Evolutionary conservation across 2,888 invertebrate genomes (phyloP).

Genomic region (Pyrgus malvae): DNA sequence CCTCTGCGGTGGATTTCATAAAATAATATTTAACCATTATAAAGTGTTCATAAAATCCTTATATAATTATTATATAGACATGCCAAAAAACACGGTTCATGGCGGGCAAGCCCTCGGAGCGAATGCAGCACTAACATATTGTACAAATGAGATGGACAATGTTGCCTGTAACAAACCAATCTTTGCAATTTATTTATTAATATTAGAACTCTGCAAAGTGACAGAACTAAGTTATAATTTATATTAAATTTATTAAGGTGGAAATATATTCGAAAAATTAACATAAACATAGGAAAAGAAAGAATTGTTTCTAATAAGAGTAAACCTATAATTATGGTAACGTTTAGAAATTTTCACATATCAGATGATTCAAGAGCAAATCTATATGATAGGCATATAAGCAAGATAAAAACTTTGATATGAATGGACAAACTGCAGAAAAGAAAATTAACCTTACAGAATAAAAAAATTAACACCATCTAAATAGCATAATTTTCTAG

Average conservation of each 20-base stretch:
- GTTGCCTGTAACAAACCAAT: neutral
- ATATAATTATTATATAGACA: constrained; percentile 10
- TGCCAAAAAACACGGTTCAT: neutral
- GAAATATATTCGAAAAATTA: too few species aligned
- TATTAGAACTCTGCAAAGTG: too few species aligned
- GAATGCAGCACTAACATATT: constrained; percentile 7
- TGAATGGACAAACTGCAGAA: neutral
- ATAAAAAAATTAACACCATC: constrained; percentile 21
- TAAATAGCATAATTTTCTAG: constrained; percentile 22
- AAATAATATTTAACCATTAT: constrained; percentile 22
- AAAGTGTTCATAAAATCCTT: constrained; percentile 27
- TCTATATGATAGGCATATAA: too few species aligned
- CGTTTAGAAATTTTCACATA: too few species aligned
- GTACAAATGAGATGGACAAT: constrained; percentile 15
- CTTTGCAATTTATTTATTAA: neutral
- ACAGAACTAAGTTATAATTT: too few species aligned
- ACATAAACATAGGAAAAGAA: too few species aligned
- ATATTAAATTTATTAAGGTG: too few species aligned
- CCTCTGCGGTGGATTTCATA: constrained; percentile 24
- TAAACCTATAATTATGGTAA: too few species aligned
- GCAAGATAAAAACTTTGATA: neutral
- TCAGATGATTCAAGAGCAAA: too few species aligned
- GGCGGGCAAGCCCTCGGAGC: constrained; percentile 19
- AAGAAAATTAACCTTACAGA: constrained; percentile 6
- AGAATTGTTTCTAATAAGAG: too few species aligned